A percentile compares a stretch with the other conserved stretches of the same genome.
Evolutionary conservation across 2,888 invertebrate genomes (phyloP).

Genomic region (Lycaena phlaeas): DNA sequence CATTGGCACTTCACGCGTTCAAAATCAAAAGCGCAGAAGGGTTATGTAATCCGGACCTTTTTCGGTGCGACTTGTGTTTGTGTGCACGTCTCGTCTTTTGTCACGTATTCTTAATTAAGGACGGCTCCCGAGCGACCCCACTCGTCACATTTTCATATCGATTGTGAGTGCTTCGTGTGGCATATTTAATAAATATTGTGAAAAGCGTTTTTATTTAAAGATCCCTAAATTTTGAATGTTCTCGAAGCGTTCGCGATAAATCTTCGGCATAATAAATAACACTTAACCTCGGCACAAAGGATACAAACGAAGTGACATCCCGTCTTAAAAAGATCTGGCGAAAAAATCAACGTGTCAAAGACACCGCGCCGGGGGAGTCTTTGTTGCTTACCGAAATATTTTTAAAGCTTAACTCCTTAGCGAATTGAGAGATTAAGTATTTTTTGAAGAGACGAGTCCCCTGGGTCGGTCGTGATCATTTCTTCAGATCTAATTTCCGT

Average conservation of each 20-base stretch:
- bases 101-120: slow-evolving; percentile 75
- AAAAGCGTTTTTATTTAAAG: neutral
- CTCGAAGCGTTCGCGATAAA: neutral
- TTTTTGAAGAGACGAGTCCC: slow-evolving; percentile 76
- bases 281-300: slow-evolving; percentile 71
- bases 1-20: slow-evolving; percentile 63
- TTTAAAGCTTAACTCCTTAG: slow-evolving; percentile 74
- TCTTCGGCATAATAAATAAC: slow-evolving; percentile 59
- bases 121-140: slow-evolving; percentile 55
- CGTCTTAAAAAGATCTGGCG: slow-evolving; percentile 60
- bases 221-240: neutral
- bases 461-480: slow-evolving; percentile 69
- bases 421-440: slow-evolving; percentile 74
- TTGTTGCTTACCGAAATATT: slow-evolving; percentile 70
- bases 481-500: slow-evolving; percentile 70
- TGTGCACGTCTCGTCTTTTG: slow-evolving; percentile 71
- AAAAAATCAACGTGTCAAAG: slow-evolving; percentile 72
- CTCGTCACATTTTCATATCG: slow-evolving; percentile 63
- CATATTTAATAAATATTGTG: slow-evolving; percentile 40
- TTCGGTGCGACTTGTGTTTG: slow-evolving; percentile 59
- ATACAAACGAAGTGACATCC: slow-evolving; percentile 71
- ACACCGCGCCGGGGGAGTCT: slow-evolving; percentile 67
- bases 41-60: slow-evolving; percentile 71
- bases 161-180: slow-evolving; percentile 43
- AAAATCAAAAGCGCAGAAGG: slow-evolving; percentile 72